Evolutionary conservation across 2,888 invertebrate genomes (phyloP).

Genomic region (Stenodema calcarata): DNA sequence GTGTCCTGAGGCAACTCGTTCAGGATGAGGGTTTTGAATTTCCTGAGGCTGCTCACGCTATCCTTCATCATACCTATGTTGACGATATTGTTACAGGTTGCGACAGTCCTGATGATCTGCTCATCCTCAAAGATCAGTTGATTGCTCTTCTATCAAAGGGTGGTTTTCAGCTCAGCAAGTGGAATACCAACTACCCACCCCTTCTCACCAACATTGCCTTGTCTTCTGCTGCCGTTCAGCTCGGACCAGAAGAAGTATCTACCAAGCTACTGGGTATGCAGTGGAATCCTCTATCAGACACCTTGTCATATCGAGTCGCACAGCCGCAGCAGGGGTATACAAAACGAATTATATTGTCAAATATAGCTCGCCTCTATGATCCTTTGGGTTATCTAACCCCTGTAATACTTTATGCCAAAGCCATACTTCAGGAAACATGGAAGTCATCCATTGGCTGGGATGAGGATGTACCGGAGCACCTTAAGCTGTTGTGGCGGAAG

Average conservation of each 20-base stretch:
- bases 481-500: background rate
- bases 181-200: slow-evolving; percentile 44
- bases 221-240: background rate
- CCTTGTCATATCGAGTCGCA: background rate
- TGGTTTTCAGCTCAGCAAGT: slow-evolving; percentile 54
- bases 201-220: background rate
- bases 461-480: background rate
- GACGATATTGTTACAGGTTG: slow-evolving; percentile 56
- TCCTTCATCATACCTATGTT: slow-evolving; percentile 55
- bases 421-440: slow-evolving; percentile 26
- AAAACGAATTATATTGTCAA: slow-evolving; percentile 8
- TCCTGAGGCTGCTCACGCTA: slow-evolving; percentile 50
- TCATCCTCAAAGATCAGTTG: slow-evolving; percentile 49
- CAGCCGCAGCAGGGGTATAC: background rate
- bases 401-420: background rate
- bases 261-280: slow-evolving; percentile 13
- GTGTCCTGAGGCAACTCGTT: slow-evolving; percentile 54
- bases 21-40: slow-evolving; percentile 49
- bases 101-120: slow-evolving; percentile 50
- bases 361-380: background rate
- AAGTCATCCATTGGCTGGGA: slow-evolving; percentile 9
- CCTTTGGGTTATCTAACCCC: slow-evolving; percentile 11
- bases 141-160: slow-evolving; percentile 46
- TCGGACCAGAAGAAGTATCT: too few species aligned
- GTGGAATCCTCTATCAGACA: slow-evolving; percentile 5